Evolutionary conservation across 2,797 vertebrate species (phyloP).

Genomic region (Alcedo atthis): DNA sequence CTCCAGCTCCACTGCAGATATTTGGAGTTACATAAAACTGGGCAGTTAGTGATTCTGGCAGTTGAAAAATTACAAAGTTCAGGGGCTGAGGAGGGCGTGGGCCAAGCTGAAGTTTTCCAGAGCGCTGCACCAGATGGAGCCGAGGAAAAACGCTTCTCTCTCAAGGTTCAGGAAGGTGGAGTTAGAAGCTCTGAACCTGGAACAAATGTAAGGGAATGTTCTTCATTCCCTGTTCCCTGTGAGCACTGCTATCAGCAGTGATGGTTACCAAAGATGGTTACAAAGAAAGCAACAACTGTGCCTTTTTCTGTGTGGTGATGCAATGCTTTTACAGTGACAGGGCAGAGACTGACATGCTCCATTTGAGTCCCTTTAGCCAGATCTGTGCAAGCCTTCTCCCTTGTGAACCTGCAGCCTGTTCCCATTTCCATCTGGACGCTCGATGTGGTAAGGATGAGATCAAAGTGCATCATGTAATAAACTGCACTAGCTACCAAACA

Average conservation of each 20-base stretch:
- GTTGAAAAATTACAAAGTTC: constrained; percentile 69
- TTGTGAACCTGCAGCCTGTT: neutral
- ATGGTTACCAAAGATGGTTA: neutral
- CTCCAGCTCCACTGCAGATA: constrained; percentile 55
- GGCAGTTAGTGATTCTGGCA: constrained; percentile 62
- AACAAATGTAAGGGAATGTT: constrained; percentile 65
- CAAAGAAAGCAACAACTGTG: neutral
- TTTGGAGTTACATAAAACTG: constrained; percentile 68
- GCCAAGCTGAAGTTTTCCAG: constrained; percentile 69
- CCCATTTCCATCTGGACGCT: neutral
- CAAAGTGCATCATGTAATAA: neutral
- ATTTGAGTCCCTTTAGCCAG: neutral
- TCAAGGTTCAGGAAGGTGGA: constrained; percentile 37
- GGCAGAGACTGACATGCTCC: neutral
- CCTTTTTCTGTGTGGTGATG: neutral
- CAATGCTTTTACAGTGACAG: neutral
- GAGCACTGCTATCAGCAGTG: neutral
- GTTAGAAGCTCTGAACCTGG: constrained; percentile 28
- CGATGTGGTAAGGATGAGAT: neutral
- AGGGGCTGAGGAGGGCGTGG: constrained; percentile 19
- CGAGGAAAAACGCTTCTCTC: constrained; percentile 44
- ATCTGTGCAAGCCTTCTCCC: neutral
- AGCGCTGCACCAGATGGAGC: constrained; percentile 56
- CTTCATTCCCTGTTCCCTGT: neutral
- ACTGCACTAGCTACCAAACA: neutral